Base-by-base conservation (phyloP, 2,113 vertebrate species). In the Caracal caracal region DNA sequence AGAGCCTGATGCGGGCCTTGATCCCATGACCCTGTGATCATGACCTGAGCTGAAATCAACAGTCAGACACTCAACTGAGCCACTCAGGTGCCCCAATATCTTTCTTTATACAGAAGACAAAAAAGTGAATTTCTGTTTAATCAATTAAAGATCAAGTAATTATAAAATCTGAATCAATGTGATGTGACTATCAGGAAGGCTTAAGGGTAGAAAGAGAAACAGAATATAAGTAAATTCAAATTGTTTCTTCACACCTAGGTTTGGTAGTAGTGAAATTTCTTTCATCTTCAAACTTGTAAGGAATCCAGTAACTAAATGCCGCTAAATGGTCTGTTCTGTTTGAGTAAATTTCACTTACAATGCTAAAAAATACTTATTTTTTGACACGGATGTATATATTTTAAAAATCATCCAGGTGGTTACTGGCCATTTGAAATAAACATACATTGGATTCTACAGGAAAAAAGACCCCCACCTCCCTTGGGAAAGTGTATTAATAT, bases 71-170 rank as follows among this genome's bases (percentile, higher is more conserved):
- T 59, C 20, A 59, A 59, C 20, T 59, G 56, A 22, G 56, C 56
- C 56, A 59, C 56, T 6, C 56, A 22, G 20, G 56, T 59, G 56
- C 17, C 20, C 56, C 56, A 19, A 22, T 59, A 59, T 70, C 51
- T 94, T 92, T 88, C 40, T 68, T 87, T 47, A 90, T 43, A 76
- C 91, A 88, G 37, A 81, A 53, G 7, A 71, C 4, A 83, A 80
- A 75, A 40, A 70, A 49, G 63, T 13, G 87, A 70, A 94, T 85
- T 97, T 78, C 47, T 61, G 10, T 78, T 70, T 71, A 20, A 81
- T 82, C 56, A 84, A 91, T 33, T 82, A 13, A 43, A 93, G 82
- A 85, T 28, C 85, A 93, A 93, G 94, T 73, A 37, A 90, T 91
- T 37, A 91, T 49, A 93, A 90, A 95, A 70, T 80, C 47, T 75